These are phyloP conservation scores for Prenolepis imparis DNA, from an alignment of 2,888 invertebrate genomes.

Conservation along the genomic window DNA sequence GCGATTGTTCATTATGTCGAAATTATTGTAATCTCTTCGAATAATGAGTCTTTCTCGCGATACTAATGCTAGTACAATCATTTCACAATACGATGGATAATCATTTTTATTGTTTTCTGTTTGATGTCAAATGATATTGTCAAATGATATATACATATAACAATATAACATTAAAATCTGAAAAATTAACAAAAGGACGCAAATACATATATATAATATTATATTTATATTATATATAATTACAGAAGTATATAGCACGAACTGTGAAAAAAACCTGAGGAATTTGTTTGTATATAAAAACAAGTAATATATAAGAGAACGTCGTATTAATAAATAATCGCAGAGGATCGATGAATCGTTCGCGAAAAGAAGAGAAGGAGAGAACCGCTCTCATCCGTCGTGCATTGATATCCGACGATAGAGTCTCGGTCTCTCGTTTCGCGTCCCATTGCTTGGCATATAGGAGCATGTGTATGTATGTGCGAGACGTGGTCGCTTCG, in stretches of 20 bases:
- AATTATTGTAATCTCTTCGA: constrained; percentile 36
- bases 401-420: constrained; percentile 34
- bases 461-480: constrained; percentile 24
- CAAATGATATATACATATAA: constrained; percentile 16
- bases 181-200: background rate
- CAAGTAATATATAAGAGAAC: background rate
- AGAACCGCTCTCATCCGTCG: constrained; percentile 13
- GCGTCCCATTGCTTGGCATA: constrained; percentile 9
- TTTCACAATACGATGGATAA: constrained; percentile 21
- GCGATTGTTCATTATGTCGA: constrained; percentile 27
- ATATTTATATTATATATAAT: background rate
- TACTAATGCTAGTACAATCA: constrained; percentile 45
- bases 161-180: constrained; percentile 3
- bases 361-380: constrained; percentile 19
- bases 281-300: background rate
- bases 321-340: constrained; percentile 15
- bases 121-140: background rate
- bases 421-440: constrained; percentile 44
- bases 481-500: constrained; percentile 48
- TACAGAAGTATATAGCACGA: background rate
- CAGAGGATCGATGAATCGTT: background rate
- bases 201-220: background rate
- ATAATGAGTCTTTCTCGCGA: constrained; percentile 40
- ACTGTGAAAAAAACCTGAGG: background rate
- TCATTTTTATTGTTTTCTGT: constrained; percentile 9